Percentiles rank a stretch among this genome's conserved stretches.
These are phyloP conservation scores for Macquaria ambigua DNA, from an alignment of 2,113 vertebrate genomes.

Conservation along the genomic window DNA sequence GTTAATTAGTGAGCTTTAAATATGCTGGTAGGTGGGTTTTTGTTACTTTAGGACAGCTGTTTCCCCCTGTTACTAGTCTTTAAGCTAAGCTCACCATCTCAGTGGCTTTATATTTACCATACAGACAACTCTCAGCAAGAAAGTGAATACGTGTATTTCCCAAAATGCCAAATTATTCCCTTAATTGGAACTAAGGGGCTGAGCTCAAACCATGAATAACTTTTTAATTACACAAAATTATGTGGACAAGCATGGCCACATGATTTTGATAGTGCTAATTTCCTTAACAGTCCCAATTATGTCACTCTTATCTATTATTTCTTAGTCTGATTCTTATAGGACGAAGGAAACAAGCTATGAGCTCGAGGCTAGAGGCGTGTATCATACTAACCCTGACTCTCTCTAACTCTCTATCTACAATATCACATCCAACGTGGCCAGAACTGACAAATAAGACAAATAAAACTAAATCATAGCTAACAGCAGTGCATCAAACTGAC, in stretches of 20 bases:
- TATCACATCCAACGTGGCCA: not conserved
- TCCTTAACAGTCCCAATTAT: not conserved
- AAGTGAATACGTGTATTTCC: too few relatives aligned
- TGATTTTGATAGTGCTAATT: not conserved
- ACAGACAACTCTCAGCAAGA: too few relatives aligned
- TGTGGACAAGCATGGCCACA: not conserved
- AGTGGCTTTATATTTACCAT: too few relatives aligned
- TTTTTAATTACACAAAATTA: not conserved
- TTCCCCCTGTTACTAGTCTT: too few relatives aligned
- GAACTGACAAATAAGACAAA: not conserved
- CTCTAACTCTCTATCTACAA: not conserved
- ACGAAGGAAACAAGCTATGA: not conserved
- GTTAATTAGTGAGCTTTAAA: not conserved
- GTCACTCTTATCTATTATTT: not conserved
- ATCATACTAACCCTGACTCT: not conserved
- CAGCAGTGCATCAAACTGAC: not conserved
- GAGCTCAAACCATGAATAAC: not conserved
- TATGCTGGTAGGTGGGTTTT: too few relatives aligned
- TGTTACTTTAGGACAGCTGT: too few relatives aligned
- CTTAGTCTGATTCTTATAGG: not conserved
- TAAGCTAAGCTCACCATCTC: too few relatives aligned
- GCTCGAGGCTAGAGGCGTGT: not conserved
- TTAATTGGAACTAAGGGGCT: too few relatives aligned
- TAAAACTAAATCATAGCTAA: not conserved
- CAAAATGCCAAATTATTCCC: too few relatives aligned